Percentiles rank a stretch among this genome's conserved stretches.
These are phyloP conservation scores for Plutomurus gul DNA, from an alignment of 1,140 invertebrate species.

Conservation along the genomic window DNA sequence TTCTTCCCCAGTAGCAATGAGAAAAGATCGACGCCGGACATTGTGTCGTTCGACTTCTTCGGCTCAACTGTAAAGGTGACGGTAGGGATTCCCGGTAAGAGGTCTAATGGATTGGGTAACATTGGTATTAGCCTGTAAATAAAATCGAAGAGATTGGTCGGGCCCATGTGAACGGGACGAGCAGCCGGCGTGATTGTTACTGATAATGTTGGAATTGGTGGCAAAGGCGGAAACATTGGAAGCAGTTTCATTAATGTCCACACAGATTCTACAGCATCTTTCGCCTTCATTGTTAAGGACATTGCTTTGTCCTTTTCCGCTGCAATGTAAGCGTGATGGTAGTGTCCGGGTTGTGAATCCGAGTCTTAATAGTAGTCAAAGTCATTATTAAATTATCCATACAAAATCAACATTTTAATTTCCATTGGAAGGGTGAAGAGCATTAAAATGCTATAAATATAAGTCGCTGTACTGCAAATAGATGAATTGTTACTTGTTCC, in stretches of 20 bases:
- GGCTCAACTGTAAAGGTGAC: slow-evolving; percentile 30
- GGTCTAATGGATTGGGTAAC: slow-evolving; percentile 11
- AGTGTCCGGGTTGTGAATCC: background rate
- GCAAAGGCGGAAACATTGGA: background rate
- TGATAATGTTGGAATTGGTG: slow-evolving; percentile 32
- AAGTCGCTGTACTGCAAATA: no score
- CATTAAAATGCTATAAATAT: no score
- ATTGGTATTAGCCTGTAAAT: slow-evolving; percentile 37
- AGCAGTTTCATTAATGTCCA: background rate
- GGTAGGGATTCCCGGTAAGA: slow-evolving; percentile 1
- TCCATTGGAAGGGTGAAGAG: no score
- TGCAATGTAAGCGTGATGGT: background rate
- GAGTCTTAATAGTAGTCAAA: background rate
- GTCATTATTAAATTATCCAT: background rate
- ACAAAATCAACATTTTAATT: no score
- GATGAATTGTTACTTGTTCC: no score
- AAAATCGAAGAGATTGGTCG: slow-evolving; percentile 35
- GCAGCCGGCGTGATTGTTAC: slow-evolving; percentile 17
- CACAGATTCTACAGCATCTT: background rate
- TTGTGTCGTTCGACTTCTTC: background rate
- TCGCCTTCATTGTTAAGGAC: slow-evolving; percentile 20
- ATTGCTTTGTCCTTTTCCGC: background rate
- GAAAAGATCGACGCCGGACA: slow-evolving; percentile 3
- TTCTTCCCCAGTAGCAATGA: slow-evolving; percentile 18
- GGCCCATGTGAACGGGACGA: background rate